A percentile compares a stretch with the other conserved stretches of the same genome.
phyloP scores from a whole-genome alignment of 2,888 invertebrate species.

The Tinea semifulvella region DNA sequence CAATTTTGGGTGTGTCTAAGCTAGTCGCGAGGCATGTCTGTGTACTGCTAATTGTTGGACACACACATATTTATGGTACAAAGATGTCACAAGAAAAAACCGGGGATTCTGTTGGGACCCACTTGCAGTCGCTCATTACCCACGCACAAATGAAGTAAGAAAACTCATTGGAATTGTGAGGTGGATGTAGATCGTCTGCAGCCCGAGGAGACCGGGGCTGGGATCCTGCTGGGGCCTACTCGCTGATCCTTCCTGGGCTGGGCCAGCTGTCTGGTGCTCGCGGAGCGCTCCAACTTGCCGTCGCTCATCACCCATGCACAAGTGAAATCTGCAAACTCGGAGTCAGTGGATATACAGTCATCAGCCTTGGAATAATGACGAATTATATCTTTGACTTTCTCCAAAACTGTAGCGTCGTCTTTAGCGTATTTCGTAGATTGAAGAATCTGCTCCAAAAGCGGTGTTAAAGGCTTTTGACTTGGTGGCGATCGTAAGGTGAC shows the following conservation, averaged over 20 bases:
- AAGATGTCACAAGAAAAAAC: no score
- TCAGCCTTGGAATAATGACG: constrained; percentile 56
- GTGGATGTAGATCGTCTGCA: constrained; percentile 57
- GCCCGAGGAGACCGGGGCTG: constrained; percentile 52
- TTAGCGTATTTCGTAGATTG: constrained; percentile 76
- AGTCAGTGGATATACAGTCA: constrained; percentile 55
- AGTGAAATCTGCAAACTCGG: constrained; percentile 74
- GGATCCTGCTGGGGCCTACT: constrained; percentile 52
- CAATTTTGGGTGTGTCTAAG: no score
- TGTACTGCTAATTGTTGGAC: no score
- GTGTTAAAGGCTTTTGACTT: constrained; percentile 66
- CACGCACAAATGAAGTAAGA: no score
- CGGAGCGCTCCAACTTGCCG: constrained; percentile 70
- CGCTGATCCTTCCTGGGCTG: constrained; percentile 55
- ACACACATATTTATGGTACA: no score
- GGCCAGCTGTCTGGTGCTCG: constrained; percentile 60
- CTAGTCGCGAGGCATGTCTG: no score
- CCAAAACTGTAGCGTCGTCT: constrained; percentile 77
- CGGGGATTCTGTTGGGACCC: no score
- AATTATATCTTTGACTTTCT: constrained; percentile 76
- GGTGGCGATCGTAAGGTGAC: constrained; percentile 66
- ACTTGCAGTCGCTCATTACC: no score
- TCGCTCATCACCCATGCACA: constrained; percentile 79
- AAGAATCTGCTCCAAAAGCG: constrained; percentile 76
- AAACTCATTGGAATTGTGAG: constrained; percentile 53